Percentiles rank a stretch among this genome's conserved stretches.
Conservation (phyloP, 1,140 invertebrate species). For the Coenobita brevimanus region DNA sequence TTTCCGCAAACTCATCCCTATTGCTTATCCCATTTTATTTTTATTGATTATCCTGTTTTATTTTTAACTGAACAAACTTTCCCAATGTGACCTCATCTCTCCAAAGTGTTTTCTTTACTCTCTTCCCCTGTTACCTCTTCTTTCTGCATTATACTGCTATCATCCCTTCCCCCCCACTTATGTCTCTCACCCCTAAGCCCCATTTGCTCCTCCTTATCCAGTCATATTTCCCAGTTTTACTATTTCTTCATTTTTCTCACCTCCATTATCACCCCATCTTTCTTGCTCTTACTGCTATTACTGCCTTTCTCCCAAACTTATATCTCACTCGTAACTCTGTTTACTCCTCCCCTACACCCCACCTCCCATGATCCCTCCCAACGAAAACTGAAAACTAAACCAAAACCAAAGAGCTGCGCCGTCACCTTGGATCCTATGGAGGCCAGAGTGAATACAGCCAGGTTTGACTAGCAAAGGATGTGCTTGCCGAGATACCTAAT, state of each 20-base stretch:
- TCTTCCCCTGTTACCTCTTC: too few species aligned
- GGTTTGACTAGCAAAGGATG: slow-evolving; percentile 75
- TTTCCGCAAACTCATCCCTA: too few species aligned
- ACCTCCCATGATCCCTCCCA: neutral
- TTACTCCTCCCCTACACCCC: neutral
- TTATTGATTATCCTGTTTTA: too few species aligned
- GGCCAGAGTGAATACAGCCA: slow-evolving; percentile 67
- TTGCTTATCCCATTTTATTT: too few species aligned
- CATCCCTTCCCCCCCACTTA: neutral
- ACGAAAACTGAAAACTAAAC: neutral
- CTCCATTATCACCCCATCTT: neutral
- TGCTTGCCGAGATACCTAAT: slow-evolving; percentile 76
- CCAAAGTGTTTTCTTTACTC: too few species aligned
- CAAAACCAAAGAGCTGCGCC: slow-evolving; percentile 61
- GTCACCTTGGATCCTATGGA: slow-evolving; percentile 65
- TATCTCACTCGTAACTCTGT: too few species aligned
- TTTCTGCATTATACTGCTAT: too few species aligned
- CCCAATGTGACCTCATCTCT: too few species aligned
- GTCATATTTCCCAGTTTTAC: neutral
- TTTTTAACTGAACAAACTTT: too few species aligned
- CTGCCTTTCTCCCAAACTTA: neutral
- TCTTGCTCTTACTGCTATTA: neutral
- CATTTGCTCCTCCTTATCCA: neutral
- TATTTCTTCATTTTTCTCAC: slow-evolving; percentile 10
- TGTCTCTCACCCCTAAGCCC: neutral